Evolutionary conservation across 2,113 vertebrate species (phyloP).

Genomic region (Vulpes lagopus): DNA sequence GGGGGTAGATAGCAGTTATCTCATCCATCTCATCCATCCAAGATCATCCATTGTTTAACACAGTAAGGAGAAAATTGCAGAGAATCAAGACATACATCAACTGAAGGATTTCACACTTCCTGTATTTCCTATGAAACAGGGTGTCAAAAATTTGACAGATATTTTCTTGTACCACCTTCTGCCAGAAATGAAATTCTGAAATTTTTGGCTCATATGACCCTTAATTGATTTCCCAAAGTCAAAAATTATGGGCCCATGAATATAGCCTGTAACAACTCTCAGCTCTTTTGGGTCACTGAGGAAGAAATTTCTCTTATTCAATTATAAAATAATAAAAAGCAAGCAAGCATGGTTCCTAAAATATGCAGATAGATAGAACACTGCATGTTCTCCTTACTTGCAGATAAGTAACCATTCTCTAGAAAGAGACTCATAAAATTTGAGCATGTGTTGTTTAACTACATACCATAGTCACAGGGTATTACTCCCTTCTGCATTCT

Average conservation of each 20-base stretch:
- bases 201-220: too few relatives aligned
- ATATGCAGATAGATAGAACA: background rate
- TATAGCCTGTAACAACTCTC: background rate
- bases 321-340: constrained; percentile 44
- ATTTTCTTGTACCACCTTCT: background rate
- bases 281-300: background rate
- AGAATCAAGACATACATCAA: constrained; percentile 21
- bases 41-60: background rate
- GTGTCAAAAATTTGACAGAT: background rate
- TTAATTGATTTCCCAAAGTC: constrained; percentile 16
- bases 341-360: constrained; percentile 54
- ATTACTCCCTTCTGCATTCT: background rate
- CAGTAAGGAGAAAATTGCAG: constrained; percentile 25
- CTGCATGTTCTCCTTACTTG: background rate
- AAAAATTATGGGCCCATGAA: constrained; percentile 1
- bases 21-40: too few relatives aligned
- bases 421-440: background rate
- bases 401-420: background rate
- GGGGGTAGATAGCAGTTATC: background rate
- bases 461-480: background rate
- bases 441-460: background rate
- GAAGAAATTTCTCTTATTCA: background rate
- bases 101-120: background rate
- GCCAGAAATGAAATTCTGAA: constrained; percentile 39
- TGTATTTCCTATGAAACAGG: background rate